Evolutionary conservation across 2,888 invertebrate species (phyloP).

Genomic region (Andrena camellia): DNA sequence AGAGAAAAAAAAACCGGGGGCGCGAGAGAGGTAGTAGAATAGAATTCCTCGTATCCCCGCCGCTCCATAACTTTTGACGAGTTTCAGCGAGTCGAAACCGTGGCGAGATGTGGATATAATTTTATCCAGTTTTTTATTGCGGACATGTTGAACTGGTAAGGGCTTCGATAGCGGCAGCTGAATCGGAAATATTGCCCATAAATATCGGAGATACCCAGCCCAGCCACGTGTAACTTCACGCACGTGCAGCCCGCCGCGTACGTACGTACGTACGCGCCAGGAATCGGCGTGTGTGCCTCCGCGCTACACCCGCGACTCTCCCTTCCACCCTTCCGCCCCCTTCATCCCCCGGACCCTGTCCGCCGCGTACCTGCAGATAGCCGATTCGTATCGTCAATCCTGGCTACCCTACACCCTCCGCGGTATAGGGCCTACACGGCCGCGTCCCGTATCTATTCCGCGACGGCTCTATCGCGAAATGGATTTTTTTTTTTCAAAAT

Average conservation of each 20-base stretch:
- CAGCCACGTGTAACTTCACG: constrained; percentile 74
- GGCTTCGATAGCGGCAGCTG: constrained; percentile 84
- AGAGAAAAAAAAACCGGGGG: constrained; percentile 19
- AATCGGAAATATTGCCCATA: constrained; percentile 85
- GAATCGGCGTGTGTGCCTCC: constrained; percentile 20
- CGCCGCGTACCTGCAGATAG: constrained; percentile 74
- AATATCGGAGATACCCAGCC: constrained; percentile 84
- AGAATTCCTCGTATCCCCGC: constrained; percentile 72
- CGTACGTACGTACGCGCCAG: constrained; percentile 36
- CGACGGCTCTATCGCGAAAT: constrained; percentile 75
- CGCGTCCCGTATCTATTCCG: constrained; percentile 74
- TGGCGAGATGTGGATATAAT: constrained; percentile 84
- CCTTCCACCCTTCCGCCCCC: constrained; percentile 21
- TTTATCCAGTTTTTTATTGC: constrained; percentile 85
- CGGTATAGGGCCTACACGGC: constrained; percentile 62
- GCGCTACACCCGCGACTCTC: constrained; percentile 40
- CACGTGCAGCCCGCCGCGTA: constrained; percentile 66
- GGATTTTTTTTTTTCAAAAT: constrained; percentile 74
- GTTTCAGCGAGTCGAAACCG: constrained; percentile 79
- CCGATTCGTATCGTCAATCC: constrained; percentile 77
- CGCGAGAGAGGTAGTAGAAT: constrained; percentile 60
- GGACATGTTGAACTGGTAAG: constrained; percentile 85
- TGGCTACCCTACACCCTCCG: constrained; percentile 66
- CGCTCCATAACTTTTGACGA: constrained; percentile 82
- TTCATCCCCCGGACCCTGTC: constrained; percentile 32